A percentile compares a stretch with the other conserved stretches of the same genome.
These are phyloP conservation scores for Drosophila eohydei DNA, from an alignment of 2,888 invertebrate genomes.

Conservation along the genomic window DNA sequence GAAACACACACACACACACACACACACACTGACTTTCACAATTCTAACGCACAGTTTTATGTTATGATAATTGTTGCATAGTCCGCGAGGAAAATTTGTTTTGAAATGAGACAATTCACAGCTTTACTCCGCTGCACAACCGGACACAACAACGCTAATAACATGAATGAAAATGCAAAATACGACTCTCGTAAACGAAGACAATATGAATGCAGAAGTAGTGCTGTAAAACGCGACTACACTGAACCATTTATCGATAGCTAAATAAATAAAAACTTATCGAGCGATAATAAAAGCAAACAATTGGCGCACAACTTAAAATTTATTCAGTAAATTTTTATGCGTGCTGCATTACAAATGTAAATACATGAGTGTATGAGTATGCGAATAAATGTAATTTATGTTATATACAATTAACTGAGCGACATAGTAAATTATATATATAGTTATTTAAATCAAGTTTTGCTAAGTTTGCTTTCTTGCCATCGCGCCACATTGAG, in stretches of 20 bases:
- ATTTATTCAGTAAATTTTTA: constrained; percentile 65
- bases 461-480: constrained; percentile 30
- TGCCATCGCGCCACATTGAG: constrained; percentile 34
- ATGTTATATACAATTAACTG: constrained; percentile 55
- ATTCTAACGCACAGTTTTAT: constrained; percentile 17
- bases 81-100: constrained; percentile 21
- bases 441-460: constrained; percentile 25
- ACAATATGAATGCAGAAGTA: constrained; percentile 6
- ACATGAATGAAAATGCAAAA: constrained; percentile 48
- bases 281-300: constrained; percentile 12
- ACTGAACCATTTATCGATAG: constrained; percentile 22
- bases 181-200: constrained; percentile 12
- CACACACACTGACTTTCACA: constrained; percentile 17
- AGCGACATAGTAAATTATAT: constrained; percentile 38
- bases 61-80: constrained; percentile 52
- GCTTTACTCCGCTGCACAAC: constrained; percentile 12
- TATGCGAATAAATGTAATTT: constrained; percentile 42
- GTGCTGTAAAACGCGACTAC: constrained; percentile 29
- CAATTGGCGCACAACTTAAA: constrained; percentile 60
- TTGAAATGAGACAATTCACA: constrained; percentile 3
- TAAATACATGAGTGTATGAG: constrained; percentile 50
- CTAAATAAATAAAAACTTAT: not conserved
- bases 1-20: constrained; percentile 15
- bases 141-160: constrained; percentile 43
- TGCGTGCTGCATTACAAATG: constrained; percentile 46